Base-by-base conservation (phyloP, 1,140 invertebrate species). In the Zaprionus ornatus region DNA sequence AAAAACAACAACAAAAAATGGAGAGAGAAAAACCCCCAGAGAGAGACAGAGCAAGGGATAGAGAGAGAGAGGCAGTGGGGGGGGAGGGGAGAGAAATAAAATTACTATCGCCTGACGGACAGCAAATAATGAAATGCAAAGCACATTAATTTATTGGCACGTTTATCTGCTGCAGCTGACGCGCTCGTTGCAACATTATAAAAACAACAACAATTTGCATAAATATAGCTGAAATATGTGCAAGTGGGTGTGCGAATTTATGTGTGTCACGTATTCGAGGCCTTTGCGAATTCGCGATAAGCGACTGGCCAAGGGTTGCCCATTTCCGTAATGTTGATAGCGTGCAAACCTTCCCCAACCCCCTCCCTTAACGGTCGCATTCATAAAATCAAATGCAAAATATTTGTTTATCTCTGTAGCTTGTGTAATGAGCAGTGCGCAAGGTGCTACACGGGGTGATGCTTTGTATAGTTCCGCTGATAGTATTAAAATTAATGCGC, bases 401-500 rank as follows among this genome's bases (percentile, higher is more conserved):
- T 71, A 67, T 60, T 60, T 48, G 55, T 50, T 60, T 68, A 50
- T 68, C 42, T 68, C 42, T 25, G 9, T 29, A 4, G 5, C 15
- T 64, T 42, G 56, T 35, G 52, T 82, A 79, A 71, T 75, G 61
- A 63, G 45, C 45, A 50, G 19, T 48, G 42, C 17, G 12, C 9
- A 50, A 52, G 42, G 56, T 55, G 64, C 42, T 21, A 9, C 19
- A 23, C 29, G 29, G 6, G 21, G 9, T 52, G 50, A 25, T 9
- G 54, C 54, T 56, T 56, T 17, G n/a, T 25, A 6, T 19, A 29
- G 12, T 17, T 56, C 7, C 23, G 29, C 55, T 35, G n/a, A 17
- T 35, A 70, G 60, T 80, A 90, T 90, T 82, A 85, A 90, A 90
- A 74, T 77, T 85, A 90, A 90, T 90, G 86, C 86, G 76, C 85